Base-by-base conservation (phyloP, 1,140 invertebrate species). In the Aricia agestis region DNA sequence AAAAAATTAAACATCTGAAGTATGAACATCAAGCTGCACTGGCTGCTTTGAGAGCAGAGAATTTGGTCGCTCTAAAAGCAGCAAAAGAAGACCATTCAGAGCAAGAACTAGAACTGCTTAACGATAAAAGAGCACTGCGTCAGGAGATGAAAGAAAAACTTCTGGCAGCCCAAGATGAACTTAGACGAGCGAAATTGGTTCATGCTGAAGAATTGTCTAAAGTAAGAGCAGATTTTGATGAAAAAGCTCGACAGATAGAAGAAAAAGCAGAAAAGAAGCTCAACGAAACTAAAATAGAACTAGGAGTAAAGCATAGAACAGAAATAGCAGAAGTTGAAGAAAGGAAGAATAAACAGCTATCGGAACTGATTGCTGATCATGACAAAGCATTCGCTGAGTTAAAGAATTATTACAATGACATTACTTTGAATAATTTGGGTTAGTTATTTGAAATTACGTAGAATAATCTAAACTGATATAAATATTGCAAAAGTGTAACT, bases 341-440 rank as follows among this genome's bases (percentile, higher is more conserved):
- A 81, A 93, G 97, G 65, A 98, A 98, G 88, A 98, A 98, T 86
- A 94, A 94, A 68, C 97, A 98, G 84, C 94, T 98, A 15, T 94
- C 95, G 15, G 94, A 95, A 18, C 84, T 98, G 67, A 96, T 97
- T 73, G 94, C 94, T 73, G 95, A 96, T 77, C 97, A 98, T 83
- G 96, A 98, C 73, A 95, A 95, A 78, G 95, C 96, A 0, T 97
- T 98, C 83, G 93, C 94, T 61, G 96, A 98, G 83, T 95, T 98
- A 82, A 98, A 98, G 89, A 96, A 96, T 85, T 98, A 98, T 92
- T 99, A 98, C 78, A 98, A 98, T 80, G 97, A 98, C 77, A 98
- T 98, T 58, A 97, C 97, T 1, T 87, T 98, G 0, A 98, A 98
- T 84, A 98, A 98, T 88, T 92, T 98, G 71, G 96, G 89, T 86